These are phyloP conservation scores for Myotis planiceps DNA, from an alignment of 2,797 vertebrate genomes.

Conservation along the genomic window DNA sequence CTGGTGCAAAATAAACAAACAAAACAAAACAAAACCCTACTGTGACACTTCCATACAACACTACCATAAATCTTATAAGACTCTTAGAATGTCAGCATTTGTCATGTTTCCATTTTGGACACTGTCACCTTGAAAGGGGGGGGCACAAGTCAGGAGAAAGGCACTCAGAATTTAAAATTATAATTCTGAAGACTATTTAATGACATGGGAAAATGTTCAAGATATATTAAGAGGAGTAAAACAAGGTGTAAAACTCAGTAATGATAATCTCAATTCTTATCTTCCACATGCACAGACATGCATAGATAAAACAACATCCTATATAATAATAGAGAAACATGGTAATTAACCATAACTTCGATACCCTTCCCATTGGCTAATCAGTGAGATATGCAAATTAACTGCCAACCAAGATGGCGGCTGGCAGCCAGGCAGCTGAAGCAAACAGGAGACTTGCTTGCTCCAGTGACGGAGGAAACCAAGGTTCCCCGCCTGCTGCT, in stretches of 20 bases:
- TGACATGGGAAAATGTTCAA: background rate
- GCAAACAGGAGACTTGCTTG: too few species aligned
- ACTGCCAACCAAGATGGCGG: too few species aligned
- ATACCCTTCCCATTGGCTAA: too few species aligned
- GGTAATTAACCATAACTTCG: too few species aligned
- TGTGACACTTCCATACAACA: background rate
- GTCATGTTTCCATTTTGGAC: background rate
- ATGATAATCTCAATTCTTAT: background rate
- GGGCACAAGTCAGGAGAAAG: background rate
- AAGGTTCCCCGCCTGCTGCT: too few species aligned
- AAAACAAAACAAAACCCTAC: background rate
- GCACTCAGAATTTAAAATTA: background rate
- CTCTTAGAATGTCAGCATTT: background rate
- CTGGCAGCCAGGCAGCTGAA: too few species aligned
- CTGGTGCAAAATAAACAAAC: background rate
- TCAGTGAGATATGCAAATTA: too few species aligned
- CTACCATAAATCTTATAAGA: background rate
- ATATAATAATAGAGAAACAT: too few species aligned
- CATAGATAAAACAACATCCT: background rate
- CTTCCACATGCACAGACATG: background rate
- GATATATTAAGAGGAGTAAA: background rate
- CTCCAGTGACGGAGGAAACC: too few species aligned
- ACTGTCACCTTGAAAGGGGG: background rate
- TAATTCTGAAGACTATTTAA: background rate
- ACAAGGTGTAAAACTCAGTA: background rate